Evolutionary conservation across 2,797 vertebrate species (phyloP).

Genomic region (Jordanella pulchra): DNA sequence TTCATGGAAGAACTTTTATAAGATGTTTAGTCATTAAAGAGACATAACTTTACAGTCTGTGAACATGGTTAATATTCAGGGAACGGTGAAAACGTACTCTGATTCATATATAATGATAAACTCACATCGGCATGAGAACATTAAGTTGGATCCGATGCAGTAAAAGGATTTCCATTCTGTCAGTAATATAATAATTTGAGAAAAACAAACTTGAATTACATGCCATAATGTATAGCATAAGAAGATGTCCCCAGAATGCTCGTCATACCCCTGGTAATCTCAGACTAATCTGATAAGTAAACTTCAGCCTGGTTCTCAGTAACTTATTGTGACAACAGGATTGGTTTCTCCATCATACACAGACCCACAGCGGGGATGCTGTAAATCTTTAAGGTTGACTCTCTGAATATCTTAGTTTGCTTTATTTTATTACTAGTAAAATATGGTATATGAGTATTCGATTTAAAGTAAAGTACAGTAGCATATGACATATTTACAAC

Average conservation of each 20-base stretch:
- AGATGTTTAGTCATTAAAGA: neutral
- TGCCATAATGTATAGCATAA: conserved; percentile 24
- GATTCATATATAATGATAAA: neutral
- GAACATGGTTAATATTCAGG: neutral
- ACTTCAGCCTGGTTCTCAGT: conserved; percentile 40
- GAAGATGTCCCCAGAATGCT: conserved; percentile 21
- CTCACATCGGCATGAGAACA: neutral
- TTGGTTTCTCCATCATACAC: neutral
- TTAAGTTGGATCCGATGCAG: neutral
- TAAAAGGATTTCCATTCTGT: neutral
- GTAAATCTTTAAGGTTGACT: neutral
- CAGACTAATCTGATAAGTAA: conserved; percentile 57
- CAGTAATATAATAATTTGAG: neutral
- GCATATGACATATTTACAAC: no score
- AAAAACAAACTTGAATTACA: neutral
- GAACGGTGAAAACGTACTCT: neutral
- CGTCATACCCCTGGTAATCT: conserved; percentile 47
- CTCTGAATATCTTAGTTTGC: neutral
- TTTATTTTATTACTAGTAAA: neutral
- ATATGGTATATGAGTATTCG: neutral
- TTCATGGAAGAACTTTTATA: neutral
- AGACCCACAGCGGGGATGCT: neutral
- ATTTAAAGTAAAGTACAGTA: neutral
- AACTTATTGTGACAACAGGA: conserved; percentile 50
- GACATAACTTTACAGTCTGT: neutral